Conservation (phyloP, 2,113 vertebrate genomes). For the Phaethon lepturus region DNA sequence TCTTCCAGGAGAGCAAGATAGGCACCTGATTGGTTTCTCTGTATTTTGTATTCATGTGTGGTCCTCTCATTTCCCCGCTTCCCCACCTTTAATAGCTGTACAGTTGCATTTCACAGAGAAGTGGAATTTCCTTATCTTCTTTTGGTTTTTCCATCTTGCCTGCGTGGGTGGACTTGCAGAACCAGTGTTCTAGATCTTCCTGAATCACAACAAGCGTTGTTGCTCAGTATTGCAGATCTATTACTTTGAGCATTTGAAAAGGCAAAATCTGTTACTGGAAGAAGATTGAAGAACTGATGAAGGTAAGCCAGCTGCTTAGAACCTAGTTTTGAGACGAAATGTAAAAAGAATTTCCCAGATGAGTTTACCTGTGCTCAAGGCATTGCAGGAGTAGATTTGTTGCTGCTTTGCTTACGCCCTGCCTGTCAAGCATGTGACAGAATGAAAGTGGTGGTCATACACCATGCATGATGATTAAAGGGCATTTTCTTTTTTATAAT, state of each 20-base stretch:
- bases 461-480: background rate
- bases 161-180: slow-evolving; percentile 33
- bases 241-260: background rate
- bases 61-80: background rate
- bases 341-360: background rate
- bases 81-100: background rate
- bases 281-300: background rate
- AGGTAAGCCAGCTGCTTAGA: slow-evolving; percentile 36
- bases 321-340: background rate
- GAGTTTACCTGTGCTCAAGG: background rate
- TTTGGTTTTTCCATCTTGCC: slow-evolving; percentile 36
- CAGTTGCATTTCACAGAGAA: slow-evolving; percentile 7
- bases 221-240: background rate
- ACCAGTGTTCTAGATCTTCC: slow-evolving; percentile 14
- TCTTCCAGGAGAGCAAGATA: background rate
- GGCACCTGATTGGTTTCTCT: background rate
- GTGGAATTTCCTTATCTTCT: slow-evolving; percentile 41
- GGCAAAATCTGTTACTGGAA: background rate
- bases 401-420: background rate
- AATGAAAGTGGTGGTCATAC: background rate
- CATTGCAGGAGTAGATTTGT: background rate
- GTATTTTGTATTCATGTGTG: background rate
- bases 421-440: background rate
- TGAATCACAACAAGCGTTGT: background rate
- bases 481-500: background rate